A percentile compares a stretch with the other conserved stretches of the same genome.
Conservation (phyloP, 2,797 vertebrate species). For the Pipistrellus pipistrellus region DNA sequence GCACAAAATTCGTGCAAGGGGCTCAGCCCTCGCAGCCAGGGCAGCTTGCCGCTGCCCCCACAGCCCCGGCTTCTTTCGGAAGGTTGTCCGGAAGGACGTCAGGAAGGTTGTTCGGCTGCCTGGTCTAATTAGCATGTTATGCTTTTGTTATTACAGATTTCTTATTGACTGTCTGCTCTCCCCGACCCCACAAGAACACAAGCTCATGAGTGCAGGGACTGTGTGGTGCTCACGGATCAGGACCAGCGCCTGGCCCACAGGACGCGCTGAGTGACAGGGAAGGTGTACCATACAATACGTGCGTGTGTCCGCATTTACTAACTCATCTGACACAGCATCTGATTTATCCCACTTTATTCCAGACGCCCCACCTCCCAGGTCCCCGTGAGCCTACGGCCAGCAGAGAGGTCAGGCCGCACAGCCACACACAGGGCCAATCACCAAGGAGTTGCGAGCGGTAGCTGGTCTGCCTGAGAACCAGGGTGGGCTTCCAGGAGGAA, state of each 20-base stretch:
- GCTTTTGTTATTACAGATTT: neutral
- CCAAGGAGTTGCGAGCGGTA: too few relatives aligned
- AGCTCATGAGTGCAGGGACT: neutral
- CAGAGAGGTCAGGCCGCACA: neutral
- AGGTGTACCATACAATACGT: neutral
- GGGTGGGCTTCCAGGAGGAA: neutral
- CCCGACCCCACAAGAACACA: neutral
- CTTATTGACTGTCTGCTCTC: neutral
- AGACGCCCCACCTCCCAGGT: neutral
- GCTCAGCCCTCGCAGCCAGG: too few relatives aligned
- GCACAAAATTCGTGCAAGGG: too few relatives aligned
- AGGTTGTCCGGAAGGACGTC: too few relatives aligned
- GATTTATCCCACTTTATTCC: neutral
- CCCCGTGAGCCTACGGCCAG: accelerated
- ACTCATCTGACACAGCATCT: neutral
- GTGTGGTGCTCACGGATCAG: neutral
- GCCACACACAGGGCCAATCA: neutral
- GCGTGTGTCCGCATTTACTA: accelerated
- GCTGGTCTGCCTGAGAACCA: neutral
- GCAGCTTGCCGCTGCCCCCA: too few relatives aligned
- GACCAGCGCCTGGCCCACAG: neutral
- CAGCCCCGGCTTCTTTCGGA: too few relatives aligned
- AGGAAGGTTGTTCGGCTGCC: too few relatives aligned
- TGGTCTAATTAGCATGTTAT: too few relatives aligned
- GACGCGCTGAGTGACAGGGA: neutral